Conservation (phyloP, 2,888 invertebrate species). For the Agrochola macilenta region DNA sequence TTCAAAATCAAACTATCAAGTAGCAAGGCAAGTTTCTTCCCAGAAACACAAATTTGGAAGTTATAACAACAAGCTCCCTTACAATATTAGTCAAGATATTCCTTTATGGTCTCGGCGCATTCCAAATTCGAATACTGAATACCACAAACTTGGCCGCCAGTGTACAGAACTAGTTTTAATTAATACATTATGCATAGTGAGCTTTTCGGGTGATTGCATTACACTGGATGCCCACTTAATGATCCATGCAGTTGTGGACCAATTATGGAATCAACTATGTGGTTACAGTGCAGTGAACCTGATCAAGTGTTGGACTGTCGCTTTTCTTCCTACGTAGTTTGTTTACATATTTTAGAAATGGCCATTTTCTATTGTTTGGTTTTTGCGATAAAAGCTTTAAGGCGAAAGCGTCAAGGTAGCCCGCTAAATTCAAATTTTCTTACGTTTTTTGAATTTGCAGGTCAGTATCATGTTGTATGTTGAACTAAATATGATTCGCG, state of each 20-base stretch:
- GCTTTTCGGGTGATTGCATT: slow-evolving; percentile 70
- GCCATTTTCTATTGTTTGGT: no score
- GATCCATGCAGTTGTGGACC: slow-evolving; percentile 59
- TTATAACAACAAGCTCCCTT: slow-evolving; percentile 15
- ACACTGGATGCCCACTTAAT: slow-evolving; percentile 69
- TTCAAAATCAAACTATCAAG: slow-evolving; percentile 10
- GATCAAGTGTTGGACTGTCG: slow-evolving; percentile 19
- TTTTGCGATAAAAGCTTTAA: no score
- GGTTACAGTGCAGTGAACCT: slow-evolving; percentile 42
- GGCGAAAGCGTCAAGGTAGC: no score
- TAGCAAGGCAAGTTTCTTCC: not conserved
- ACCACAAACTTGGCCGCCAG: slow-evolving; percentile 49
- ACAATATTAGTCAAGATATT: slow-evolving; percentile 34
- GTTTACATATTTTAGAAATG: not conserved
- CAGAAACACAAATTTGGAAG: slow-evolving; percentile 2
- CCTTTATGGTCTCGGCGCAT: not conserved
- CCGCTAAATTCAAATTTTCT: no score
- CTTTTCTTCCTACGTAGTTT: not conserved
- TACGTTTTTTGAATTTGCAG: no score
- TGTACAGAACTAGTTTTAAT: slow-evolving; percentile 70
- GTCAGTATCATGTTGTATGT: no score
- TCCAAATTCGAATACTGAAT: slow-evolving; percentile 46
- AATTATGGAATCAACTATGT: slow-evolving; percentile 55
- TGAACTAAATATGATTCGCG: no score
- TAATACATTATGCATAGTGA: slow-evolving; percentile 69